Conservation (phyloP, 2,888 invertebrate genomes). For the Scaptomyza tumidula region DNA sequence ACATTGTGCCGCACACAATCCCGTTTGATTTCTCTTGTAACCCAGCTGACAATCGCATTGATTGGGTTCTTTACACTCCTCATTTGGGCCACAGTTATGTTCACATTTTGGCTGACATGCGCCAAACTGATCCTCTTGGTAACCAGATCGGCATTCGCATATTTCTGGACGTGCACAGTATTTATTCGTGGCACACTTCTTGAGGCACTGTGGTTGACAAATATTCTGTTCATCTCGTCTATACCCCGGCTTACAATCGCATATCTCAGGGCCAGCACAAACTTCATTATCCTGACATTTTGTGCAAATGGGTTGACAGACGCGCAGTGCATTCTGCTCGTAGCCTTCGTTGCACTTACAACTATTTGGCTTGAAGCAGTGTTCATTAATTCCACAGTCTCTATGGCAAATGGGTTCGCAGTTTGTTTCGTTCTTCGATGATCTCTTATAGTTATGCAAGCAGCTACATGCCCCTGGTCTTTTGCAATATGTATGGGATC, state of each 20-base stretch:
- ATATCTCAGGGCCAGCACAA: neutral
- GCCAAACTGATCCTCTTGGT: neutral
- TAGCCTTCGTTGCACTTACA: slow-evolving; percentile 68
- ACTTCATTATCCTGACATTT: slow-evolving; percentile 1
- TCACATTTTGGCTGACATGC: slow-evolving; percentile 22
- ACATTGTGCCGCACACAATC: slow-evolving; percentile 21
- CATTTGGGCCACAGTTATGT: neutral
- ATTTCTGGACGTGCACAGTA: slow-evolving; percentile 18
- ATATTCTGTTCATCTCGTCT: neutral
- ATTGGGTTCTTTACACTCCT: neutral
- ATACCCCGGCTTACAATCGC: slow-evolving; percentile 19
- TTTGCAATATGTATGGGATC: slow-evolving; percentile 85
- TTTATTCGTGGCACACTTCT: slow-evolving; percentile 9
- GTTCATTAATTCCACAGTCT: slow-evolving; percentile 55
- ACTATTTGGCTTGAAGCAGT: slow-evolving; percentile 68
- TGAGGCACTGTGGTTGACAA: slow-evolving; percentile 15
- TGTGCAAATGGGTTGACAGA: slow-evolving; percentile 30
- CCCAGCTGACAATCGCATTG: slow-evolving; percentile 19
- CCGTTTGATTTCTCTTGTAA: neutral
- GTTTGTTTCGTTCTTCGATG: slow-evolving; percentile 4
- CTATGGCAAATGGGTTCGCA: slow-evolving; percentile 38
- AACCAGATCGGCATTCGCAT: slow-evolving; percentile 22
- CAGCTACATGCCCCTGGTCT: slow-evolving; percentile 89
- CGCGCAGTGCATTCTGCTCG: neutral
- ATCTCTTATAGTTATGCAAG: slow-evolving; percentile 86